These are phyloP conservation scores for fruit fly (Drosophila melanogaster) DNA, from an alignment of 1,140 invertebrate genomes.

Conservation along the genomic window DNA sequence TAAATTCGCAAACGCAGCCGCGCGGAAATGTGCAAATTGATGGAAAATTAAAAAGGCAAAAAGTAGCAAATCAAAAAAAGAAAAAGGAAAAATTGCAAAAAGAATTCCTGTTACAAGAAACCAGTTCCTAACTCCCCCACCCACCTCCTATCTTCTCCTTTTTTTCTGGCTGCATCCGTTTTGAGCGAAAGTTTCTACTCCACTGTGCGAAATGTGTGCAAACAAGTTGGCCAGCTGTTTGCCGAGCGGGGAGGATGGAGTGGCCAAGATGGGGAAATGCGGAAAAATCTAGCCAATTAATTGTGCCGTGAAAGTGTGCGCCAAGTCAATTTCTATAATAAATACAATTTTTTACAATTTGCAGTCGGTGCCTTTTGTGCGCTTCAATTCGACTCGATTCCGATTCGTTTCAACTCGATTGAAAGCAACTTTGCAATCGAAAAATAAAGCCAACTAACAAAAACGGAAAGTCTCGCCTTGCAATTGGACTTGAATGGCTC, in stretches of 20 bases:
- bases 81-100: constrained; percentile 50
- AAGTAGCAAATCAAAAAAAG: constrained; percentile 14
- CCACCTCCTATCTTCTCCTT: neutral
- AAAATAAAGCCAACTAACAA: constrained; percentile 39
- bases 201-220: constrained; percentile 64
- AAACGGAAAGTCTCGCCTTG: constrained; percentile 40
- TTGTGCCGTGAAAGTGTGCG: constrained; percentile 70
- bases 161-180: constrained; percentile 68
- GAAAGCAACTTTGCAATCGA: constrained; percentile 60
- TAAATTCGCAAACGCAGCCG: constrained; percentile 27
- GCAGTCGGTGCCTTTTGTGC: constrained; percentile 53
- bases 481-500: constrained; percentile 45
- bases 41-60: constrained; percentile 38
- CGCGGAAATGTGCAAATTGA: constrained; percentile 57
- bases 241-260: constrained; percentile 5
- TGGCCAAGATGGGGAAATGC: constrained; percentile 7
- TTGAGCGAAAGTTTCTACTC: constrained; percentile 73
- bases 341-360: constrained; percentile 75
- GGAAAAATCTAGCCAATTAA: constrained; percentile 76
- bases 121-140: constrained; percentile 44
- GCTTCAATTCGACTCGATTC: constrained; percentile 8
- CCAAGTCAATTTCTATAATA: constrained; percentile 62
- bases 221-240: constrained; percentile 71
- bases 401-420: constrained; percentile 57
- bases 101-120: constrained; percentile 71